Evolutionary conservation across 2,113 vertebrate species (phyloP), one percentile per base, ranked within the genome.

Genomic region (Dromas ardeola): DNA sequence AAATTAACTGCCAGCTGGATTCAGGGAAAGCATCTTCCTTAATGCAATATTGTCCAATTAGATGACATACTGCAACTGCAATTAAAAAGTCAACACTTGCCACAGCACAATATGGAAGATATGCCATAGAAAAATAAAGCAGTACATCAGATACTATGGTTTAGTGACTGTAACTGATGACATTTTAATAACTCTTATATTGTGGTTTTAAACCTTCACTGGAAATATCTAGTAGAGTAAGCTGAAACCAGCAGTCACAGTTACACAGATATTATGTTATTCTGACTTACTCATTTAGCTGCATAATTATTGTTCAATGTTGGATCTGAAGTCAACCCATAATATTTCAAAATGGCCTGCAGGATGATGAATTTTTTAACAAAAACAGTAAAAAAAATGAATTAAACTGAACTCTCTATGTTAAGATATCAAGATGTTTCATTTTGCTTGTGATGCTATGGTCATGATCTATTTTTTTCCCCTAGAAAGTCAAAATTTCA

Each of bases 131-230:
- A 83, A 95, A 93, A 92, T 84, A 96, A 86, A 90, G 29, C 47
- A 69, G 30, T 84, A 47, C 38, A 78, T 90, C 82, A 93, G 90
- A 95, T 74, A 92, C 14, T 74, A 43, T 74, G 52, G 72, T 92
- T 96, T 94, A 97, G 95, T 96, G 95, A 95, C 90, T 95, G 94
- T 92, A 94, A 97, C 80, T 95, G 77, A 95, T 84, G 69, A 59
- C 30, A 86, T 95, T 97, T 92, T 96, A 96, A 95, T 95, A 52
- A 71, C 50, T 70, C 29, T 73, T 90, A 78, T 78, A 93, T 63
- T 84, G 72, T 73, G 70, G 50, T 90, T 96, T 96, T 90, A 90
- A 92, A 78, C 36, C 40, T 88, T 94, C 72, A 55, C 12, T 78
- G 65, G 61, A 86, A 86, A 84, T 86, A 88, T 71, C 52, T 79